Evolutionary conservation across 2,888 invertebrate species (phyloP).

Genomic region (Nymphalis c-album): DNA sequence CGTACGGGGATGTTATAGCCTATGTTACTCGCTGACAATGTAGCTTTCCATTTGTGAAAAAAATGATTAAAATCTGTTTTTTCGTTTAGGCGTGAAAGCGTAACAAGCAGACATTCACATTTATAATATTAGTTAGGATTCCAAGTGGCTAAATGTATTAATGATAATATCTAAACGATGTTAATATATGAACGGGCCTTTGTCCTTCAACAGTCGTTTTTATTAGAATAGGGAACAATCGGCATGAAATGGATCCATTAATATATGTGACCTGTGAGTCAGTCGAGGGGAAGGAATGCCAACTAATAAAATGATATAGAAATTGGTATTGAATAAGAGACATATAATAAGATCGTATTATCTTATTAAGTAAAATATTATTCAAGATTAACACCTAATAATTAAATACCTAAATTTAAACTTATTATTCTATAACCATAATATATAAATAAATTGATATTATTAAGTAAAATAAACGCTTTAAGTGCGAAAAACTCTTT

Average conservation of each 20-base stretch:
- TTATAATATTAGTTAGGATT: not conserved
- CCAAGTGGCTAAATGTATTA: slow-evolving; percentile 6
- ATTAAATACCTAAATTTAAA: no score
- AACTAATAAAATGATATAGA: slow-evolving; percentile 40
- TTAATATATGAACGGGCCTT: slow-evolving; percentile 16
- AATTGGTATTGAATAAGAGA: slow-evolving; percentile 34
- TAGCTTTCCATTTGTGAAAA: no score
- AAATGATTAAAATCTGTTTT: no score
- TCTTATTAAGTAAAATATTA: slow-evolving; percentile 3
- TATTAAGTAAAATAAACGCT: no score
- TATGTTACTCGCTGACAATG: no score
- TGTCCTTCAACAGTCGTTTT: slow-evolving; percentile 27
- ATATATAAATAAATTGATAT: no score
- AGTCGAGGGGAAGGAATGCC: slow-evolving; percentile 39
- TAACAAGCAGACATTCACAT: no score
- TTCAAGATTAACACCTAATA: not conserved
- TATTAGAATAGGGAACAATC: slow-evolving; percentile 33
- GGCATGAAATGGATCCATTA: slow-evolving; percentile 38
- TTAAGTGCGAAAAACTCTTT: no score
- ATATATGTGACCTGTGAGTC: slow-evolving; percentile 38
- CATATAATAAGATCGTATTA: slow-evolving; percentile 19
- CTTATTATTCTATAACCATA: no score
- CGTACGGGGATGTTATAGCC: no score
- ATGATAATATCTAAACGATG: slow-evolving; percentile 15
- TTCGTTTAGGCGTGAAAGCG: no score